Base-by-base conservation (phyloP, 2,888 invertebrate genomes). In the Synergus gifuensis region DNA sequence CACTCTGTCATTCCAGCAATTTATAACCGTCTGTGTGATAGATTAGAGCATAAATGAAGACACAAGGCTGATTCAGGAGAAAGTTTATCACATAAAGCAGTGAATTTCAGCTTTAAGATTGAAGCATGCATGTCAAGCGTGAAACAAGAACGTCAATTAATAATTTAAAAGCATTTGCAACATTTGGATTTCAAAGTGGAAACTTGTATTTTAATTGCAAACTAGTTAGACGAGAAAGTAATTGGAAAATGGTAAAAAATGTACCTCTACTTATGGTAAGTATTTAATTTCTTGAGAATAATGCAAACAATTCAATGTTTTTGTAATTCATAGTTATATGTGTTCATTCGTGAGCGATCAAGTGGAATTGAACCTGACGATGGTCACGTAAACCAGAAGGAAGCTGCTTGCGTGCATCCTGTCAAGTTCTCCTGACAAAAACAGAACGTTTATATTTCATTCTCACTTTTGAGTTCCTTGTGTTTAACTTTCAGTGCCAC, bases 361-460 rank as follows among this genome's bases (percentile, higher is more conserved):
- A 46, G 28, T 67, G 44, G 18, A 67, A 46, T 14, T 62, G 76
- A 36, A 80, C 79, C 77, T 78, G 82, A 80, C 54, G 44, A 79
- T 16, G 16, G 81, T 83, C 84, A 83, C 85, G 85, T 85, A 82
- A 58, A 22, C 79, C 28, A 28, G 54, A 69, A 80, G 79, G 79
- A 79, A 79, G 78, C 81, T 49, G 49, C 44, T 54, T 78, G 82
- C 62, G 69, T 58, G 54, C 77, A 78, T 44, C 12, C 67, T 46
- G 46, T 28, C 67, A 46, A 22, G n/a, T 67, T 2, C 14, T 67
- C 14, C 49, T 16, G 16, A 16, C 16, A 49, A 5, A 49, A 16
- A 28, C 28, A 28, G 28, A 28, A 28, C 28, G 3, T 28, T 28
- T 28, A 2, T 42, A 42, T 42, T 42, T 42, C 8, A 42, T 42